These are phyloP conservation scores for Lasioglossum morio DNA, from an alignment of 2,888 invertebrate genomes.

Conservation along the genomic window DNA sequence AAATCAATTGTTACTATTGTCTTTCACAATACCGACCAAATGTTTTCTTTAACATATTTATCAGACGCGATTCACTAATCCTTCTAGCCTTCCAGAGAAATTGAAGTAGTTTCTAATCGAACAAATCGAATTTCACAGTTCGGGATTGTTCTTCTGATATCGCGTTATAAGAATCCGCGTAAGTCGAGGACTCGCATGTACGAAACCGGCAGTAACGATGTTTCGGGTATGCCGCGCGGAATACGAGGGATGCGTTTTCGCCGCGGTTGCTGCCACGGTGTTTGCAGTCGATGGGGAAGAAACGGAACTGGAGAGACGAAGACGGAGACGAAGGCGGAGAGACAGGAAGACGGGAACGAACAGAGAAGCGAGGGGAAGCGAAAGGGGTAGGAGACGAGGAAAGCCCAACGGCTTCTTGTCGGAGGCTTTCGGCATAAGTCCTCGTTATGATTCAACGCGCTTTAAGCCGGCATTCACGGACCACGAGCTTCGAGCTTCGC, in stretches of 20 bases:
- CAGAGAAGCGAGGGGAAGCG: conserved; percentile 27
- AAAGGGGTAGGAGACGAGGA: conserved; percentile 48
- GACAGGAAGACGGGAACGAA: conserved; percentile 30
- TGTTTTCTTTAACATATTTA: no score
- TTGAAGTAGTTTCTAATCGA: no score
- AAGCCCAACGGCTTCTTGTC: conserved; percentile 75
- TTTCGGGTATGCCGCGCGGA: background rate
- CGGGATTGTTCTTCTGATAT: no score
- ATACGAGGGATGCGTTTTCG: background rate
- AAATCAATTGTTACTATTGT: no score
- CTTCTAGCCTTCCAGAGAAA: no score
- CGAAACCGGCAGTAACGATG: background rate
- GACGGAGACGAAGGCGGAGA: conserved; percentile 5
- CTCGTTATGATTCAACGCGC: conserved; percentile 84
- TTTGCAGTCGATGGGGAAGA: background rate
- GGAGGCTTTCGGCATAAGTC: conserved; percentile 82
- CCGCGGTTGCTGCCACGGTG: background rate
- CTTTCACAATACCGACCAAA: no score
- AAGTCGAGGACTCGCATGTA: no score
- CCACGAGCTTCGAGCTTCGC: conserved; percentile 56
- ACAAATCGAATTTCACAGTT: no score
- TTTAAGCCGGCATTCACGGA: conserved; percentile 81
- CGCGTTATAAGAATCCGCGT: no score
- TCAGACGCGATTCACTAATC: no score
- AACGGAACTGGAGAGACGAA: background rate